phyloP scores from a whole-genome alignment of 2,888 invertebrate species.

The Macrostomum cliftonense region DNA sequence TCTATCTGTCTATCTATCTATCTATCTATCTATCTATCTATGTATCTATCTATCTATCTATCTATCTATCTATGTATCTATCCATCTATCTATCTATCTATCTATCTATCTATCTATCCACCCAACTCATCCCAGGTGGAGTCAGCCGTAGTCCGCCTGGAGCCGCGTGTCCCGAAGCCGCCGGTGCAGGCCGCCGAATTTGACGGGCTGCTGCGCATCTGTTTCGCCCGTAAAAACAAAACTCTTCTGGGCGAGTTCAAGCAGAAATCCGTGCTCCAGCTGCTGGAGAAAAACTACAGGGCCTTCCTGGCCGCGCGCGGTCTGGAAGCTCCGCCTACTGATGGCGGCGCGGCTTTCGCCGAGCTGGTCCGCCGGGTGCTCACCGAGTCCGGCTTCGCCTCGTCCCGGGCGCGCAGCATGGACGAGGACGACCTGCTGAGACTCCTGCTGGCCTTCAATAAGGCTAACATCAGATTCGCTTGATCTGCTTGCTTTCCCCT shows the following conservation, averaged over 20 bases:
- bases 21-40: no score
- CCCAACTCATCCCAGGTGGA: constrained; percentile 51
- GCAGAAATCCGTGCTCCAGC: not conserved
- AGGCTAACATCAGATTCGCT: constrained; percentile 8
- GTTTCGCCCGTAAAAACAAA: constrained; percentile 87
- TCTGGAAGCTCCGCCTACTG: not conserved
- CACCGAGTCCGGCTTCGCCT: constrained; percentile 48
- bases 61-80: no score
- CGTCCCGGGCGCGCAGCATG: constrained; percentile 72
- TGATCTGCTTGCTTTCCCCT: constrained; percentile 1
- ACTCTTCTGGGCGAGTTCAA: constrained; percentile 44
- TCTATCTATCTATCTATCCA: no score
- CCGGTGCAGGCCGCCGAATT: constrained; percentile 81
- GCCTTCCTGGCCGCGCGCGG: not conserved
- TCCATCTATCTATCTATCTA: no score
- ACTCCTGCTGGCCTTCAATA: constrained; percentile 12
- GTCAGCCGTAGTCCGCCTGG: constrained; percentile 86
- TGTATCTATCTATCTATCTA: no score
- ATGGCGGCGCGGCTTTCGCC: constrained; percentile 57
- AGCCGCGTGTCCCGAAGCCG: constrained; percentile 88
- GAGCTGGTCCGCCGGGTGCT: constrained; percentile 57
- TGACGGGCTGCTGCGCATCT: constrained; percentile 88
- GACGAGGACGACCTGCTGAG: constrained; percentile 83
- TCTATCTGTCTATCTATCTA: no score
- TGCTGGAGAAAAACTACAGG: constrained; percentile 1